Evolutionary conservation across 1,140 invertebrate species (phyloP), one percentile per base, ranked within the genome.

Genomic region (Drosophila persimilis): DNA sequence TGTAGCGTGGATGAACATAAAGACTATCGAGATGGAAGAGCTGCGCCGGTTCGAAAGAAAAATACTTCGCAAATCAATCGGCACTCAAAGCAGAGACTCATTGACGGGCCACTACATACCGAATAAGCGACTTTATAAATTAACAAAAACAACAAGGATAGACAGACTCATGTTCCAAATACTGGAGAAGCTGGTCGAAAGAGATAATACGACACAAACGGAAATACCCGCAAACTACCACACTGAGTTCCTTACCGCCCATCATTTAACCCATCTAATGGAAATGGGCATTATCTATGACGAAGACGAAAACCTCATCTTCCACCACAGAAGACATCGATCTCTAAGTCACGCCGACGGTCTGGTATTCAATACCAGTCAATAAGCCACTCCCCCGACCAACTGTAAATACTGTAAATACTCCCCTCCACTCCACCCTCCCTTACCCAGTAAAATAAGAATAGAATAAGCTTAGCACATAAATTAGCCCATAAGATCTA

Each of bases 141-240:
- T 20, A 9, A 35, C 47, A 7, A 44, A 57, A 20, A 57, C 53
- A 6, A 64, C 45, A 6, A 11, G 54, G 9, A 26, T 57, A 8
- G 62, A 65, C n/a, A 11, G 6, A 6, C 39, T 45, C 1, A 44
- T 57, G 4, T 56, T 64, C 11, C 44, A 48, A 22, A 56, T 56
- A 43, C 20, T 51, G 0, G 51, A 62, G 47, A 60, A 45, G 11
- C 31, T 61, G 0, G n/a, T n/a, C n/a, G n/a, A n/a, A n/a, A n/a
- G n/a, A n/a, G n/a, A n/a, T n/a, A n/a, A 47, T 6, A 7, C 29
- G 43, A 15, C 31, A 0, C 53, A 64, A 47, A 13, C 29, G 0
- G 22, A 6, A 1, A 29, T 47, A 5, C 53, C 35, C 2, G 0
- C 6, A 9, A n/a, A 24, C 6, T 43, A 29, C 29, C 15, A 35